phyloP scores from a whole-genome alignment of 2,888 invertebrate species.

The Hyposoter dolosus region DNA sequence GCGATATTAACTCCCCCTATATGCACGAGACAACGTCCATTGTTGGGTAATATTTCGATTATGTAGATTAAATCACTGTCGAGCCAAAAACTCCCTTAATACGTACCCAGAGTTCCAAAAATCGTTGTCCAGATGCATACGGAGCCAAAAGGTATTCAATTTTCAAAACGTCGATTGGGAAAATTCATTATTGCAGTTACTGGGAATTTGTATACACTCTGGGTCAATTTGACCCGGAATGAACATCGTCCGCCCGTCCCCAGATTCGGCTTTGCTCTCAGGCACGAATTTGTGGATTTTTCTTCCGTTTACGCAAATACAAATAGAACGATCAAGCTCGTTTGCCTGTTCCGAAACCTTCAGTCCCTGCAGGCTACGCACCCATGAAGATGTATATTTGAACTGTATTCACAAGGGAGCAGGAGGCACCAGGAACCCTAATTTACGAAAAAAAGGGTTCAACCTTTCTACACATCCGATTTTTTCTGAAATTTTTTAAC shows the following conservation, averaged over 20 bases:
- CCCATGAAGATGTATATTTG: constrained; percentile 20
- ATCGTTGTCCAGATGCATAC: neutral
- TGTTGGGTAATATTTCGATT: constrained; percentile 69
- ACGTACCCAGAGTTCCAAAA: neutral
- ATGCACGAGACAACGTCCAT: constrained; percentile 46
- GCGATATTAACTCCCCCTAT: constrained; percentile 54
- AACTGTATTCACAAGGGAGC: constrained; percentile 28
- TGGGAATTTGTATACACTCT: no score
- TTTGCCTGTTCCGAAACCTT: constrained; percentile 59
- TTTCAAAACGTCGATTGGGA: neutral
- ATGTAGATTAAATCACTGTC: constrained; percentile 68
- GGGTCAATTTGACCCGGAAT: no score
- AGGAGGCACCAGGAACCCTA: constrained; percentile 68
- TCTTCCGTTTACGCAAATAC: constrained; percentile 12
- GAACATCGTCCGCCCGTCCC: no score
- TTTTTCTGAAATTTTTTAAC: constrained; percentile 22
- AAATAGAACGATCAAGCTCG: neutral
- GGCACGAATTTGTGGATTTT: neutral
- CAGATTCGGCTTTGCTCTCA: neutral
- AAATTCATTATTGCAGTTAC: no score
- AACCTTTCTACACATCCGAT: constrained; percentile 10
- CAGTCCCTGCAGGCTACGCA: constrained; percentile 24
- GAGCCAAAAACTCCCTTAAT: neutral
- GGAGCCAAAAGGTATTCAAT: neutral
- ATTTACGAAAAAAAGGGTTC: constrained; percentile 74